A percentile compares a stretch with the other conserved stretches of the same genome.
Conservation (phyloP, 92 coral and sea anemone genomes). For the Virgularia gustaviana region DNA sequence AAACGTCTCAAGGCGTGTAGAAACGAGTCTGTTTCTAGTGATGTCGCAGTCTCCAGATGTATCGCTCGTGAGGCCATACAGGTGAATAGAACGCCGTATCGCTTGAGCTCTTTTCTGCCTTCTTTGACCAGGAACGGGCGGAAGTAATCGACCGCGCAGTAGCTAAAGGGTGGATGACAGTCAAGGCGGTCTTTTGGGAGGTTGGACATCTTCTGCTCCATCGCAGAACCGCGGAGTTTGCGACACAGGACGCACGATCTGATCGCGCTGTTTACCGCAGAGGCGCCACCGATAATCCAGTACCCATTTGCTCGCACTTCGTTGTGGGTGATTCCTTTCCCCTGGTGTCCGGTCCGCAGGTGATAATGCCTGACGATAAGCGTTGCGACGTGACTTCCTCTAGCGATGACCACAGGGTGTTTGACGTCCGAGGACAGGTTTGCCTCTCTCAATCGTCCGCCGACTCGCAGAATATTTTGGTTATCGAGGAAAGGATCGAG, state of each 20-base stretch:
- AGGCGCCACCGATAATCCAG: slow-evolving; percentile 59
- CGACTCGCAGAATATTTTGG: slow-evolving; percentile 51
- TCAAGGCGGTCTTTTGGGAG: slow-evolving; percentile 53
- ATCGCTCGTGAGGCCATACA: slow-evolving; percentile 52
- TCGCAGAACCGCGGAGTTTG: slow-evolving; percentile 38
- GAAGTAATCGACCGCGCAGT: slow-evolving; percentile 49
- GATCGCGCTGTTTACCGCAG: slow-evolving; percentile 32
- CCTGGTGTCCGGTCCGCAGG: slow-evolving; percentile 42
- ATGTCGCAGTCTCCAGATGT: slow-evolving; percentile 44
- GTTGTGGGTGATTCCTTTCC: slow-evolving; percentile 52
- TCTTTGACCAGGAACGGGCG: slow-evolving; percentile 52
- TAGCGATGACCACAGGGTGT: slow-evolving; percentile 48
- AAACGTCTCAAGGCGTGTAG: slow-evolving; percentile 50
- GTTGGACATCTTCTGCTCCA: slow-evolving; percentile 54
- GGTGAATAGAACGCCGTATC: slow-evolving; percentile 60
- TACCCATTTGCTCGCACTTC: slow-evolving; percentile 51
- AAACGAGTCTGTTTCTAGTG: slow-evolving; percentile 53
- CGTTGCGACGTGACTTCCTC: slow-evolving; percentile 37
- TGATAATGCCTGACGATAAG: slow-evolving; percentile 47
- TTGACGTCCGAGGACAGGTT: slow-evolving; percentile 23
- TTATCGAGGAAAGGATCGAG: slow-evolving; percentile 59
- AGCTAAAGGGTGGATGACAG: slow-evolving; percentile 48
- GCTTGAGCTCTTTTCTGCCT: slow-evolving; percentile 53
- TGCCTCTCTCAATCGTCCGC: slow-evolving; percentile 48
- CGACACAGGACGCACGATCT: slow-evolving; percentile 46